Conservation (phyloP, 2,888 invertebrate genomes). For the Candidula unifasciata region DNA sequence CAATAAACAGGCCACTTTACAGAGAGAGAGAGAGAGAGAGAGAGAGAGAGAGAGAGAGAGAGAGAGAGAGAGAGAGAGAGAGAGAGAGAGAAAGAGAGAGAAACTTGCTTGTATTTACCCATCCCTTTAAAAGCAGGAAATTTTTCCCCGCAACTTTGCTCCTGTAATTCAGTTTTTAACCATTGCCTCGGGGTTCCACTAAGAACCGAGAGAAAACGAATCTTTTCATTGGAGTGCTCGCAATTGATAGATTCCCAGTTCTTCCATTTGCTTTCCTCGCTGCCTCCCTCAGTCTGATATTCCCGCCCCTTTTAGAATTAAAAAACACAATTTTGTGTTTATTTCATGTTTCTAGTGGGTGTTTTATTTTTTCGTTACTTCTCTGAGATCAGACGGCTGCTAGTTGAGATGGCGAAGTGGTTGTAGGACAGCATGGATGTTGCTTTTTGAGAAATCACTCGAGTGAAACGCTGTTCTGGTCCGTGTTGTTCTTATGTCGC, state of each 20-base stretch:
- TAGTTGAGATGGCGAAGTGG: background rate
- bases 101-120: conserved; percentile 33
- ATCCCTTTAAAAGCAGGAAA: conserved; percentile 31
- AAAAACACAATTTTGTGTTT: background rate
- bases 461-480: background rate
- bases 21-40: no score
- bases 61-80: no score
- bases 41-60: no score
- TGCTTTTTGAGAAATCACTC: background rate
- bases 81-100: background rate
- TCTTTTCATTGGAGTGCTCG: conserved; percentile 34
- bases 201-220: conserved; percentile 5
- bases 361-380: background rate
- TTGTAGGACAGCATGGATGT: background rate
- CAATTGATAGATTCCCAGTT: conserved; percentile 27
- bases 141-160: conserved; percentile 36
- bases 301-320: background rate
- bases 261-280: conserved; percentile 47
- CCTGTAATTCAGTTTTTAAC: conserved; percentile 50
- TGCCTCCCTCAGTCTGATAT: background rate
- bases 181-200: conserved; percentile 39
- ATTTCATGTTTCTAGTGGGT: background rate
- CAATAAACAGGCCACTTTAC: no score
- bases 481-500: background rate
- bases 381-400: background rate